Percentiles rank a stretch among this genome's conserved stretches.
Evolutionary conservation across 2,888 invertebrate species (phyloP).

Genomic region (Leptinotarsa tumamoca): DNA sequence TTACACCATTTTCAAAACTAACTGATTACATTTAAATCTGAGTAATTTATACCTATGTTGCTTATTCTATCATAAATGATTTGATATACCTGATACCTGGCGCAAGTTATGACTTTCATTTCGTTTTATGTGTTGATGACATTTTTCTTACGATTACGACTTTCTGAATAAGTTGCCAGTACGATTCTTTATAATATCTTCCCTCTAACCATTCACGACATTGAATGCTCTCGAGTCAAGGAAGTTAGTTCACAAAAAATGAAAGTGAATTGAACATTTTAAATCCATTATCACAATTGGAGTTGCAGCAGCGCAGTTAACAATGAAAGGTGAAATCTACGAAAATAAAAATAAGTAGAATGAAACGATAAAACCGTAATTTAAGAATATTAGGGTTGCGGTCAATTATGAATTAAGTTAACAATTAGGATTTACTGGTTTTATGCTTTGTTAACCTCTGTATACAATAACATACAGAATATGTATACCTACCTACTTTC

Average conservation of each 20-base stretch:
- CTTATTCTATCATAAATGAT: too few species aligned
- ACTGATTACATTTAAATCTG: too few species aligned
- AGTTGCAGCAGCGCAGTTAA: neutral
- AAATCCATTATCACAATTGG: constrained; percentile 17
- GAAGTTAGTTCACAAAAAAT: constrained; percentile 7
- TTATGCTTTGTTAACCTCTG: constrained; percentile 20
- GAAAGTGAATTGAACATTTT: constrained; percentile 10
- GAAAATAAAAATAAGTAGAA: constrained; percentile 42
- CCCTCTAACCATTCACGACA: neutral
- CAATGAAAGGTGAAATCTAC: constrained; percentile 27
- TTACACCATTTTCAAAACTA: too few species aligned
- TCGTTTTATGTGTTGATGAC: too few species aligned
- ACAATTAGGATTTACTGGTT: constrained; percentile 41
- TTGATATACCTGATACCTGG: too few species aligned
- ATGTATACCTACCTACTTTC: constrained; percentile 13
- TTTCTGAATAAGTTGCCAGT: too few species aligned
- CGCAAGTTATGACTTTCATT: too few species aligned
- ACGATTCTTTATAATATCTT: too few species aligned
- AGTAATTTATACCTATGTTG: too few species aligned
- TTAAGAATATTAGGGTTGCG: constrained; percentile 33
- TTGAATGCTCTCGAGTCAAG: neutral
- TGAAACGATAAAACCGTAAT: constrained; percentile 35
- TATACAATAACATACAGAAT: constrained; percentile 3
- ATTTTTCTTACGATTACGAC: too few species aligned
- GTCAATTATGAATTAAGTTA: constrained; percentile 38